phyloP scores from a whole-genome alignment of 30 jellyfish, hydroid and myxozoan species.

The Aurelia coerulea region DNA sequence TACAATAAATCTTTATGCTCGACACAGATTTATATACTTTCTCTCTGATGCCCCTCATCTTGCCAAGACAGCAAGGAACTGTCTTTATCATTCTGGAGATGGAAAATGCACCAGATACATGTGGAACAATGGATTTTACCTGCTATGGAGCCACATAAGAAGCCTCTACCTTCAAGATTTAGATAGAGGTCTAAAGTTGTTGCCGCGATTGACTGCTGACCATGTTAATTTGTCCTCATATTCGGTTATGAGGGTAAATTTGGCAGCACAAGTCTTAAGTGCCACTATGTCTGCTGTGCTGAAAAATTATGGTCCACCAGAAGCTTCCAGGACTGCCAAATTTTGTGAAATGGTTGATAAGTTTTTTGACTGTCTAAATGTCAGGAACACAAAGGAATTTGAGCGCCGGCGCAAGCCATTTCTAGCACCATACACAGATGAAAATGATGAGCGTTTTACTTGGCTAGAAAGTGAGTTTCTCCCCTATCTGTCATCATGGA shows the following conservation, averaged over 20 bases:
- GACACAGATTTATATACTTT: constrained; percentile 17
- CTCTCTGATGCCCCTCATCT: constrained; percentile 24
- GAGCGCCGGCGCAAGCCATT: constrained; percentile 15
- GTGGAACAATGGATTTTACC: constrained; percentile 21
- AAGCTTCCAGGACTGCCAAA: constrained; percentile 52
- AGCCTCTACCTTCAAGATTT: background rate
- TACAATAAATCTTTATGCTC: constrained; percentile 45
- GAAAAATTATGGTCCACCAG: constrained; percentile 45
- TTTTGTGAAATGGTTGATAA: constrained; percentile 29
- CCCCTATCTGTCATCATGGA: constrained; percentile 29
- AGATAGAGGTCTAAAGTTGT: constrained; percentile 1
- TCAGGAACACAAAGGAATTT: constrained; percentile 37
- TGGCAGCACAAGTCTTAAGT: constrained; percentile 53
- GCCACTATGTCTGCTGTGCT: constrained; percentile 30
- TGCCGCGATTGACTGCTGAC: constrained; percentile 39
- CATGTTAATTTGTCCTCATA: constrained; percentile 23
- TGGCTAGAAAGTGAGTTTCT: constrained; percentile 45
- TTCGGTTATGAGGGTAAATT: constrained; percentile 46
- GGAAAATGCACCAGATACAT: constrained; percentile 15
- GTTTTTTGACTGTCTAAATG: constrained; percentile 47
- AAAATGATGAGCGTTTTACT: constrained; percentile 41
- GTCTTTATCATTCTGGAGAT: constrained; percentile 5
- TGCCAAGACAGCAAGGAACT: constrained; percentile 32
- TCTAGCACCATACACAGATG: constrained; percentile 44
- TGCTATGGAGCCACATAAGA: constrained; percentile 1